Percentiles rank a stretch among this genome's conserved stretches.
phyloP scores from a whole-genome alignment of 1,140 invertebrate species.

The Chionoecetes opilio region DNA sequence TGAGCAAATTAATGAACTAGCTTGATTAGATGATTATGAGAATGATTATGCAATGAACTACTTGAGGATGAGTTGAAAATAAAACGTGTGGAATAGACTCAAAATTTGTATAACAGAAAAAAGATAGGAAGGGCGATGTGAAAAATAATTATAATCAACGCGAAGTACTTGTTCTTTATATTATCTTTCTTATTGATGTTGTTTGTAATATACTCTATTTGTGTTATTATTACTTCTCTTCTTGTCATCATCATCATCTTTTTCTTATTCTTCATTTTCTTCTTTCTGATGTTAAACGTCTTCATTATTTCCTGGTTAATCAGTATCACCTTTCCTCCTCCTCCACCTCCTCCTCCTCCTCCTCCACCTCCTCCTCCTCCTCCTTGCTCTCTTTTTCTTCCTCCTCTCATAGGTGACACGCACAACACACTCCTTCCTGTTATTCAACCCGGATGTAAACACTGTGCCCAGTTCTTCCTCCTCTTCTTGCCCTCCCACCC shows the following conservation, averaged over 20 bases:
- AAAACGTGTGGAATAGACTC: too few species aligned
- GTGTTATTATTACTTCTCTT: not conserved
- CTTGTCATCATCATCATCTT: not conserved
- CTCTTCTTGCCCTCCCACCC: not conserved
- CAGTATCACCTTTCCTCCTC: not conserved
- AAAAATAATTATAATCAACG: too few species aligned
- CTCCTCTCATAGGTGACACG: conserved; percentile 14
- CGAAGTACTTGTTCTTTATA: too few species aligned
- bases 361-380: not conserved
- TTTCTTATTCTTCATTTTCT: not conserved
- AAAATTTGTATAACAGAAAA: too few species aligned
- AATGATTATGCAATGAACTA: too few species aligned
- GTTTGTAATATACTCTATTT: not conserved
- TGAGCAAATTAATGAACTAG: too few species aligned
- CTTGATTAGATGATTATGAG: too few species aligned
- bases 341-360: not conserved
- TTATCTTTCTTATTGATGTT: not conserved
- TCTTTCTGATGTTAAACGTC: not conserved
- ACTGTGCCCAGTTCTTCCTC: conserved; percentile 12
- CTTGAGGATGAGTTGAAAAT: too few species aligned
- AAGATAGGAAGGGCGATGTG: too few species aligned
- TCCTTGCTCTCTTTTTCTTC: not conserved
- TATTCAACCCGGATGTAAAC: conserved; percentile 28
- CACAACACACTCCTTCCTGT: conserved; percentile 25
- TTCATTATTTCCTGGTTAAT: not conserved